Percentiles rank a stretch among this genome's conserved stretches.
Evolutionary conservation across 1,140 invertebrate genomes (phyloP).

Genomic region (Rhopalosiphum maidis): DNA sequence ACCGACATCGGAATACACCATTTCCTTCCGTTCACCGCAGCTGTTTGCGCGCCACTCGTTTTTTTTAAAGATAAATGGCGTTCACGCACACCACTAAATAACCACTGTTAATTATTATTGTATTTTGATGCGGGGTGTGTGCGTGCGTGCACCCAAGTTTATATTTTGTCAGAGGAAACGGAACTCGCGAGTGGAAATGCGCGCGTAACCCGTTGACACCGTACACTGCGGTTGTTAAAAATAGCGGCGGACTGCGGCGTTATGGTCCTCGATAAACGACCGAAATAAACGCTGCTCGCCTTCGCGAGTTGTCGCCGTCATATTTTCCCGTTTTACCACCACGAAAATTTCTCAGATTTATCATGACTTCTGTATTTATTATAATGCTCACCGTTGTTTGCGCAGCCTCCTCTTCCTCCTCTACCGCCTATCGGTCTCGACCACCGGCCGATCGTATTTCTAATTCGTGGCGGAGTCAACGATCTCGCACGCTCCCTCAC

Average conservation of each 20-base stretch:
- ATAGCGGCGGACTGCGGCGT: neutral
- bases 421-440: too few species aligned
- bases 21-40: neutral
- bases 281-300: slow-evolving; percentile 37
- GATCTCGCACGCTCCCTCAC: slow-evolving; percentile 56
- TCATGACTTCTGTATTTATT: neutral
- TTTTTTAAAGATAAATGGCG: neutral
- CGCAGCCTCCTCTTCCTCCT: neutral
- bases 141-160: neutral
- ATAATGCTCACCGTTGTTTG: neutral
- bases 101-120: neutral
- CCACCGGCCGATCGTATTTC: neutral
- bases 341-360: neutral
- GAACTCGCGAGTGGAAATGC: slow-evolving; percentile 61
- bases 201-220: slow-evolving; percentile 61
- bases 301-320: neutral
- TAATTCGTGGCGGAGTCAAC: slow-evolving; percentile 41
- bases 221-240: slow-evolving; percentile 28
- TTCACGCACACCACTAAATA: neutral
- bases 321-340: neutral
- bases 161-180: slow-evolving; percentile 59
- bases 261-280: slow-evolving; percentile 28
- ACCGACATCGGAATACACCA: slow-evolving; percentile 11
- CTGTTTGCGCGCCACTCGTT: neutral
- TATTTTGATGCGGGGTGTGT: neutral